Evolutionary conservation across 2,113 vertebrate genomes (phyloP).

Genomic region (Centropus bengalensis): DNA sequence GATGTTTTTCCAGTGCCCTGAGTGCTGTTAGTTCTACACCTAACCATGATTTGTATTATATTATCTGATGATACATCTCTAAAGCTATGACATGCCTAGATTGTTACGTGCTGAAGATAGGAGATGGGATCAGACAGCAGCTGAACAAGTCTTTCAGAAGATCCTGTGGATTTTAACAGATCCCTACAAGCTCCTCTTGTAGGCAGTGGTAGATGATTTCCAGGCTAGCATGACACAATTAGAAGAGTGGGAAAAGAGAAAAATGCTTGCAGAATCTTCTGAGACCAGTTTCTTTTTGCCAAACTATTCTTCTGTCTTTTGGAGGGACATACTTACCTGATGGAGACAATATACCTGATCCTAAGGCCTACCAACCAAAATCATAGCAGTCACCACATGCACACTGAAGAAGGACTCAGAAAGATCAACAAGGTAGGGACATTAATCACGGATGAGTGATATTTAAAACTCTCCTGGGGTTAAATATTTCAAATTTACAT

Average conservation of each 20-base stretch:
- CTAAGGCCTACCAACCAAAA: background rate
- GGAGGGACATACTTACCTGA: background rate
- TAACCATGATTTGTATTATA: background rate
- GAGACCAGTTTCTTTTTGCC: background rate
- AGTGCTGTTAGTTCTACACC: background rate
- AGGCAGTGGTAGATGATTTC: background rate
- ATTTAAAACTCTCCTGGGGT: accelerated
- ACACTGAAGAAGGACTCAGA: background rate
- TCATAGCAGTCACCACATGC: background rate
- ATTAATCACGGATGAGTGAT: background rate
- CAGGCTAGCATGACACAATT: background rate
- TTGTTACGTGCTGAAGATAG: background rate
- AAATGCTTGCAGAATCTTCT: background rate
- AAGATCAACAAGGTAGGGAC: background rate
- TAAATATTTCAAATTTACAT: background rate
- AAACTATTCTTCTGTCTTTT: background rate
- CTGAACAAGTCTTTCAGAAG: background rate
- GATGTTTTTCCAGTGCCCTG: background rate
- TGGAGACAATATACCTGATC: background rate
- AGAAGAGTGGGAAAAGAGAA: background rate
- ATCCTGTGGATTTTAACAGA: background rate
- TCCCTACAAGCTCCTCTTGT: background rate
- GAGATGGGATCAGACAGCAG: background rate
- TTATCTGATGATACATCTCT: background rate
- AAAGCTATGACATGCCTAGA: background rate